Percentiles rank a stretch among this genome's conserved stretches.
Evolutionary conservation across 2,888 invertebrate species (phyloP).

Genomic region (Phrixothrix hirtus): DNA sequence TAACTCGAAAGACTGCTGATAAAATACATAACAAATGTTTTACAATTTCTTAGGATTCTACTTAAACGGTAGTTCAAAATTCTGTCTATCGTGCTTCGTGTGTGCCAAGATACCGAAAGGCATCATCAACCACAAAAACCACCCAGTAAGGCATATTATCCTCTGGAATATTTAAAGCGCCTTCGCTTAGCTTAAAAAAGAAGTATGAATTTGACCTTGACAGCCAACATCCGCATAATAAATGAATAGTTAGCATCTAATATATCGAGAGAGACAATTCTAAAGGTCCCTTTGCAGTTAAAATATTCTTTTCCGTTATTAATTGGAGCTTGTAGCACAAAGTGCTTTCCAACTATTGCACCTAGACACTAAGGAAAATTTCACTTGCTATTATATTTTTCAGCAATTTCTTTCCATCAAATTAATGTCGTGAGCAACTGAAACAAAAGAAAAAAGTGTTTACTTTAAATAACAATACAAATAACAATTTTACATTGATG

Average conservation of each 20-base stretch:
- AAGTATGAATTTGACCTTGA: background rate
- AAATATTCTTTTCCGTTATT: background rate
- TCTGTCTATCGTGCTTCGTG: background rate
- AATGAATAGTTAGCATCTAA: background rate
- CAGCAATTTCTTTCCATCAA: background rate
- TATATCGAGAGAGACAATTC: background rate
- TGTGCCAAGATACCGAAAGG: background rate
- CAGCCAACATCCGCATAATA: background rate
- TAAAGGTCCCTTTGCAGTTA: background rate
- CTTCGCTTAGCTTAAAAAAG: background rate
- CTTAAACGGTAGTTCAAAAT: background rate
- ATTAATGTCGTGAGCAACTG: background rate
- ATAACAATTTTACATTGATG: no score
- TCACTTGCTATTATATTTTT: background rate
- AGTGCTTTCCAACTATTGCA: background rate
- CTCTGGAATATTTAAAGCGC: background rate
- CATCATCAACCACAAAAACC: background rate
- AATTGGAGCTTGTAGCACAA: background rate
- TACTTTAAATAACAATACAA: no score
- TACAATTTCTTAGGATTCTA: background rate
- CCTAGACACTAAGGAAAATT: background rate
- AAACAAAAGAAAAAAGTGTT: background rate
- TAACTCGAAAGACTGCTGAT: no score
- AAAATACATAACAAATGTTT: no score
- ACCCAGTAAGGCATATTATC: background rate